Evolutionary conservation across 2,797 vertebrate genomes (phyloP), one percentile per base, ranked within the genome.

Genomic region (Poecilia picta): DNA sequence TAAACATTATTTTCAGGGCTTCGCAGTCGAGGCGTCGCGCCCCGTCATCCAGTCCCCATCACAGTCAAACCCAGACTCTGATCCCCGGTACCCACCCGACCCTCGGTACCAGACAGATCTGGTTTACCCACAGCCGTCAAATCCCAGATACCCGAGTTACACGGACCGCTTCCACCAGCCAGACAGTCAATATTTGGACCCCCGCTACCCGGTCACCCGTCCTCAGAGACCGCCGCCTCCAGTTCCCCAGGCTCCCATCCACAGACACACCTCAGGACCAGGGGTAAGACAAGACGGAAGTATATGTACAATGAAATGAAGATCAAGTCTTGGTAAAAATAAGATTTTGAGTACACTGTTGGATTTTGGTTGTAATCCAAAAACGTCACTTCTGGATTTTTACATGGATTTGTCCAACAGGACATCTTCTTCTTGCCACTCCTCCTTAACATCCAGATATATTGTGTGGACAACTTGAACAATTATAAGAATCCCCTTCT

Each of bases 1-100:
- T 1, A 59, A 28, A 23, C 43, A 11, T 75, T 6, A 16, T 31
- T 74, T 85, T 51, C 82, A 98, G 97, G 96, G 94, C 80, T 97
- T 97, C 41, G 96, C 96, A 0, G 96, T 95, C 16, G 95, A 94
- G 64, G 93, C 95, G 82, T 96, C 96, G 0, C 94, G 94, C 0
- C 96, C 95, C 0, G 89, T 94, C 0, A 53, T 97, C 10, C 95
- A 93, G 23, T 96, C 96, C 0, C 80, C 87, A 28, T 92, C 91
- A 87, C 41, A 64, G 86, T 72, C 75, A 25, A 68, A 84, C 10
- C 83, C 85, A 0, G 76, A 88, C 1, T 4, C 93, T 0, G 16
- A 92, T 25, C 95, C 95, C 0, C 62, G 88, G 0, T 85, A 92
- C 36, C 77, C 75, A 2, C 76, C 33, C 3, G 85, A 85, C n/a